phyloP scores from a whole-genome alignment of 2,113 vertebrate genomes.

The Nicator chloris region DNA sequence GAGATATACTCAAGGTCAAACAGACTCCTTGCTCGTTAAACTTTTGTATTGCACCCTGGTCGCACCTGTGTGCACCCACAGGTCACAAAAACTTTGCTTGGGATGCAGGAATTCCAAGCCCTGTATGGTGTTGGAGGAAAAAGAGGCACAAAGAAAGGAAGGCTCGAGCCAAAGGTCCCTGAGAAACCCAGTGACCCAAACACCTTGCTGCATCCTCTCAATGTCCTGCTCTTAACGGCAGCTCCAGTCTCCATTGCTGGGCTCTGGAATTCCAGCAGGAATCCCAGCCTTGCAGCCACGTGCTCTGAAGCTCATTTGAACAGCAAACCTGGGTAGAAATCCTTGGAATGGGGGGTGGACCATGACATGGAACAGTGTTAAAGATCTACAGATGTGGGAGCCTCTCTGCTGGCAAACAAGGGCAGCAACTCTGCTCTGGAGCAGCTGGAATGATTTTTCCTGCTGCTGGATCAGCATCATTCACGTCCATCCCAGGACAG shows the following conservation, averaged over 20 bases:
- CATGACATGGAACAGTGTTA: not conserved
- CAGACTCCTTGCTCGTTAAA: not conserved
- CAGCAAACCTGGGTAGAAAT: not conserved
- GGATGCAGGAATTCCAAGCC: not conserved
- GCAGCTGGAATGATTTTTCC: not conserved
- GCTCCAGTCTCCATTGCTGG: rapidly evolving
- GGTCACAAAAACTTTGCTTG: not conserved
- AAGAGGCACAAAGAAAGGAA: not conserved
- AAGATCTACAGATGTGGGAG: not conserved
- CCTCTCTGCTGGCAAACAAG: not conserved
- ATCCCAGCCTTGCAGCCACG: not conserved
- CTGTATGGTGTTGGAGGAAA: not conserved
- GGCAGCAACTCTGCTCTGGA: not conserved
- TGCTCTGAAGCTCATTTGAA: not conserved
- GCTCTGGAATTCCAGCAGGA: not conserved
- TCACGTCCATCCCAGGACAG: not conserved
- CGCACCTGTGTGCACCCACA: not conserved
- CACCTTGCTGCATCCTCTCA: not conserved
- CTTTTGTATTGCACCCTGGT: rapidly evolving
- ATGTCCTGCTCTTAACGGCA: not conserved
- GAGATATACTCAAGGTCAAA: slow-evolving; percentile 7
- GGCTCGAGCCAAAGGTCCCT: rapidly evolving
- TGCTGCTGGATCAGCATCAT: not conserved
- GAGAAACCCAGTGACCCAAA: not conserved
- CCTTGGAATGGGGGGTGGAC: not conserved